Conservation (phyloP, 2,888 invertebrate genomes). For the Xylophagus ater region DNA sequence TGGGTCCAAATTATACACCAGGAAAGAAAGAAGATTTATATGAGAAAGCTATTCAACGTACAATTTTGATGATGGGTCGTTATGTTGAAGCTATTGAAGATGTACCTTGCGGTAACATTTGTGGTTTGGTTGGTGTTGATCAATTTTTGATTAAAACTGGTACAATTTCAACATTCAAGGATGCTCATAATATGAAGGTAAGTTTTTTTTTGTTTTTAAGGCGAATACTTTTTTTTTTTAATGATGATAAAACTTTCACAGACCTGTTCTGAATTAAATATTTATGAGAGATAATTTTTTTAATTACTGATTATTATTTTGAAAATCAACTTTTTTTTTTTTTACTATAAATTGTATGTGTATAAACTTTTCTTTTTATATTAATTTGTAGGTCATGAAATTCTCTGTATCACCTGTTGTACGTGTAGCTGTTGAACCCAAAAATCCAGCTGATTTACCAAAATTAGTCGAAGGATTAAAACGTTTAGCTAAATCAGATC, state of each 20-base stretch:
- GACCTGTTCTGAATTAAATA: conserved; percentile 26
- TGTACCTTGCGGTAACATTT: conserved; percentile 98
- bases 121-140: conserved; percentile 99
- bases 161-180: conserved; percentile 97
- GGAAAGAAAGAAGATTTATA: conserved; percentile 99
- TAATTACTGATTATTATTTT: conserved; percentile 2
- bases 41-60: conserved; percentile 98
- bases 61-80: conserved; percentile 99
- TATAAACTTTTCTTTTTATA: neutral
- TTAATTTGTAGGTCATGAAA: conserved; percentile 78
- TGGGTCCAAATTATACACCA: conserved; percentile 96
- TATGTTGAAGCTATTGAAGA: conserved; percentile 99
- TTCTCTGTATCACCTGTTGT: conserved; percentile 99
- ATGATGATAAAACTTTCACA: conserved; percentile 21
- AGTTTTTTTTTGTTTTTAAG: neutral
- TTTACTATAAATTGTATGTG: conserved; percentile 8
- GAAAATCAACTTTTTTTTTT: too few relatives aligned
- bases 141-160: conserved; percentile 99
- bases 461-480: conserved; percentile 98
- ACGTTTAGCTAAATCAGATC: conserved; percentile 98
- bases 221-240: conserved; percentile 1
- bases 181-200: conserved; percentile 95
- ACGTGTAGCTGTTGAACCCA: conserved; percentile 98
- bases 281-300: conserved; percentile 8
- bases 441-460: conserved; percentile 97